phyloP scores from a whole-genome alignment of 2,888 invertebrate species.

The Drosophila phalerata region DNA sequence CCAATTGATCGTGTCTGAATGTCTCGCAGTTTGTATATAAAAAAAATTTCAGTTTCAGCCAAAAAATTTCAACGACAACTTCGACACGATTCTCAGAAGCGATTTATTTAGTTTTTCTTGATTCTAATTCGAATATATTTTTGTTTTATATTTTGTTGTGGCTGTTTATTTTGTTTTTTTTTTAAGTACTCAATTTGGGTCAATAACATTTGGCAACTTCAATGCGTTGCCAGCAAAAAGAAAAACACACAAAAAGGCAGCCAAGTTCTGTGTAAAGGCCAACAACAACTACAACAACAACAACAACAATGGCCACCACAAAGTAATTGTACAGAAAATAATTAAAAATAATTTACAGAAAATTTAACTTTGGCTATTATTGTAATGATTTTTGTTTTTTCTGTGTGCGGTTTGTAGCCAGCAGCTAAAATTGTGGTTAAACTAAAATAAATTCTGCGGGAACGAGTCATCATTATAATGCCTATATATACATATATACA shows the following conservation, averaged over 20 bases:
- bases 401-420: conserved; percentile 26
- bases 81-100: conserved; percentile 32
- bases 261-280: conserved; percentile 74
- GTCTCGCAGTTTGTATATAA: neutral
- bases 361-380: conserved; percentile 27
- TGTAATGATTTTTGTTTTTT: conserved; percentile 5
- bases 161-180: conserved; percentile 27
- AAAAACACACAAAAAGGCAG: conserved; percentile 45
- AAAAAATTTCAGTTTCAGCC: conserved; percentile 13
- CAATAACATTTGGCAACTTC: conserved; percentile 79
- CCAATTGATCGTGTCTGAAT: conserved; percentile 25
- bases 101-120: conserved; percentile 32
- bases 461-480: conserved; percentile 17
- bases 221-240: conserved; percentile 57
- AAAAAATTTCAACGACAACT: conserved; percentile 16
- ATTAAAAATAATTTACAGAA: conserved; percentile 56
- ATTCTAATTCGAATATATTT: conserved; percentile 52
- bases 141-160: conserved; percentile 22
- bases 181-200: conserved; percentile 64
- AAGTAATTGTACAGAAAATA: conserved; percentile 46
- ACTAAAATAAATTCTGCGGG: conserved; percentile 43
- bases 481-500: neutral
- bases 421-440: conserved; percentile 27
- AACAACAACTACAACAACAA: conserved; percentile 34
- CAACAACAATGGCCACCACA: conserved; percentile 39